phyloP scores from a whole-genome alignment of 2,113 vertebrate genomes.

The Melanerpes aurifrons region DNA sequence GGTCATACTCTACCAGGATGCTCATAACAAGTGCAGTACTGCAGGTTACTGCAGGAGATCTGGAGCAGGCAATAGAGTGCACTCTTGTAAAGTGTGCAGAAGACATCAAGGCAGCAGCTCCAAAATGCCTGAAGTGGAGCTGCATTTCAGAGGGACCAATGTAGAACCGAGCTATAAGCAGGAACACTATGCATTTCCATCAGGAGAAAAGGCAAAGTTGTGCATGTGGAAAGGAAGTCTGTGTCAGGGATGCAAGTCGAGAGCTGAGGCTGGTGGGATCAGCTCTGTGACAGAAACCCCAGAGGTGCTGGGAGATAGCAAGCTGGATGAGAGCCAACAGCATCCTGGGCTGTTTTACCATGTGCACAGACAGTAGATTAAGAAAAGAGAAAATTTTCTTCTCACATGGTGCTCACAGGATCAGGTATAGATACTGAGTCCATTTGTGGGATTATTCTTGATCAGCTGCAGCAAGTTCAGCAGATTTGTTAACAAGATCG shows the following conservation, averaged over 20 bases:
- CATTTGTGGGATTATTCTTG: neutral
- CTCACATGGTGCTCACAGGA: neutral
- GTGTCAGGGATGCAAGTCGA: neutral
- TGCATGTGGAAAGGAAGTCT: neutral
- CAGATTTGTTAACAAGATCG: neutral
- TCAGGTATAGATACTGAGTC: neutral
- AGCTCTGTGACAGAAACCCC: neutral
- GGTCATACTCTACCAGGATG: neutral
- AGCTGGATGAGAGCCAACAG: neutral
- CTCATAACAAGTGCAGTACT: neutral
- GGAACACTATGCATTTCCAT: neutral
- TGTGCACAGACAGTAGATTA: neutral
- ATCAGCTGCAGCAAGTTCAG: neutral
- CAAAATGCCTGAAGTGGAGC: neutral
- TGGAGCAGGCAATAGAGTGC: neutral
- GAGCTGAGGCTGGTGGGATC: neutral
- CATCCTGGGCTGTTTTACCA: neutral
- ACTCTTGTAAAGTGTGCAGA: neutral
- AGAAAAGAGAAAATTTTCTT: neutral
- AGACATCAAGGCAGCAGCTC: neutral
- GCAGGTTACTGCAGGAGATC: neutral
- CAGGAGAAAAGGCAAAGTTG: neutral
- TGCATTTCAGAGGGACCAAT: neutral
- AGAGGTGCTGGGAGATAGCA: neutral
- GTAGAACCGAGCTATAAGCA: neutral